Base-by-base conservation (phyloP, 2,888 invertebrate species). In the Melinaea marsaeus region DNA sequence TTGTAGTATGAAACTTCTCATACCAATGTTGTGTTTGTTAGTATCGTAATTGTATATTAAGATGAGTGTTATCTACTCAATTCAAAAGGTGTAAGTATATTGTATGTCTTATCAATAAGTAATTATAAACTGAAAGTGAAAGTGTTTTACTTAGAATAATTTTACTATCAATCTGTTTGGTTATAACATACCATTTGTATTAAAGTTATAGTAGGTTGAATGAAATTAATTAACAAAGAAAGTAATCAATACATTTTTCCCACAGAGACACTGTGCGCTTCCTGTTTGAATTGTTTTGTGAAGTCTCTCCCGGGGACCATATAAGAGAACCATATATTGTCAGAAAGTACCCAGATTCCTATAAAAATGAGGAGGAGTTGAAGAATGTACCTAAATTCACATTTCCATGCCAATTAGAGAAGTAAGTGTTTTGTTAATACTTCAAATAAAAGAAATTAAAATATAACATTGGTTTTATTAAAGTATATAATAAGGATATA, bases 381-480 rank as follows among this genome's bases (percentile, higher is more conserved):
- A 95, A 94, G 83, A 94, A 95, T 77, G 95, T 98, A 76, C 96
- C 97, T 55, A 95, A 97, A 88, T 98, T 98, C 92, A 95, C 97
- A 74, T 98, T 96, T 91, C 98, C 93, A 68, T 89, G 90, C 79
- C 82, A 82, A 69, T 74, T 89, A 73, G 88, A 90, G 71, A 87
- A 82, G 90, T 90, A 73, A 83, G 85, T 85, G 9, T 57, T 47
- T 9, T 57, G 9, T 42, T 13, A 37, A 33, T n/a, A 35, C 7
- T 45, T n/a, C n/a, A 4, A 13, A 32, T 3, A 47, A 7, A 46
- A 34, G 42, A 45, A 45, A 60, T 60, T 60, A 42, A 6, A 32
- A 60, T 13, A 46, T 56, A 7, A 32, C 2, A n/a, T 2, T 32
- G 0, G 7, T 51, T 2, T 2, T 3, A 9, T 48, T 51, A 4